These are phyloP conservation scores for Otocyon megalotis DNA, from an alignment of 2,113 vertebrate species.

Conservation along the genomic window DNA sequence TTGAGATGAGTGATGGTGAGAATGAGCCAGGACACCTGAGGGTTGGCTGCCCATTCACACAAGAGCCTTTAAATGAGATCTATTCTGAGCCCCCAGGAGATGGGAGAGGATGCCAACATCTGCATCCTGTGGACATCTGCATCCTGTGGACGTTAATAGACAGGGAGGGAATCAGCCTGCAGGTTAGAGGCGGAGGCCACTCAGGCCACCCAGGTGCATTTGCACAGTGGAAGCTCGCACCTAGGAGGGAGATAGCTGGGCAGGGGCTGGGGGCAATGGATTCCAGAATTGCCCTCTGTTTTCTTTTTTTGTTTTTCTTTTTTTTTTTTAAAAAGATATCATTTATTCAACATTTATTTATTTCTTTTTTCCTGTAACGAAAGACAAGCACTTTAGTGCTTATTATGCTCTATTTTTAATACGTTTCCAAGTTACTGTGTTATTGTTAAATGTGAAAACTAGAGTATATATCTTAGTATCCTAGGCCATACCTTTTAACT, in stretches of 20 bases:
- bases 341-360: background rate
- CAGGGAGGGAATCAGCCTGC: rapidly evolving
- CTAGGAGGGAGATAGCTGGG: background rate
- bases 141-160: rapidly evolving
- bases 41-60: background rate
- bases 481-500: background rate
- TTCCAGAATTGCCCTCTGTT: background rate
- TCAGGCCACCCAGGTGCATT: background rate
- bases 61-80: background rate
- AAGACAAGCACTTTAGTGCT: background rate
- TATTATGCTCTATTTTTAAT: background rate
- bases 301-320: background rate
- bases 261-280: no score
- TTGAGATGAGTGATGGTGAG: no score
- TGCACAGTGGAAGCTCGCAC: background rate
- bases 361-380: background rate
- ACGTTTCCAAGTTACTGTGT: background rate
- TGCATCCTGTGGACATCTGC: rapidly evolving
- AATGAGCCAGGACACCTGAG: background rate
- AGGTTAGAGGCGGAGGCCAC: no score
- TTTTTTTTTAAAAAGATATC: background rate
- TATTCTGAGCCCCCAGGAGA: no score
- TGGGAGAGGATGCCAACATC: background rate
- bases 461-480: background rate
- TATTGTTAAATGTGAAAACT: background rate